Evolutionary conservation across 2,113 vertebrate genomes (phyloP).

Genomic region (Siphamia tubifer): DNA sequence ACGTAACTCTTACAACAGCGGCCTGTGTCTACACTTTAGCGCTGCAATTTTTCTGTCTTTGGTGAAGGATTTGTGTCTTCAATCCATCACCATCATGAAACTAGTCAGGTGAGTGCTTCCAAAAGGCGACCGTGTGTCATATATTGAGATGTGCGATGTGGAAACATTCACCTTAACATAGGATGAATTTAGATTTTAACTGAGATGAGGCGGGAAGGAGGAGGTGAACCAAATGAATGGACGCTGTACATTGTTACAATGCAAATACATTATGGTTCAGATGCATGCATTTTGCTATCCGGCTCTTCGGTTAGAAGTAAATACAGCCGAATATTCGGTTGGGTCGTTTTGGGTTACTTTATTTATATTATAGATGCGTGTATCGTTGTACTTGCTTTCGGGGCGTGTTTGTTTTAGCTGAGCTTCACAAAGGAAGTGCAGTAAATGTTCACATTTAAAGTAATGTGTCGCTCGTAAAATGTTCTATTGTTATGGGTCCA

Average conservation of each 20-base stretch:
- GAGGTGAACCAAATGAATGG: conserved; percentile 50
- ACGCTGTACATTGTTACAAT: background rate
- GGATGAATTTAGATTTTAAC: conserved; percentile 73
- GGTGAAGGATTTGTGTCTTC: conserved; percentile 64
- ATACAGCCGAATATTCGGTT: background rate
- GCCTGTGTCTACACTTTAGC: conserved; percentile 42
- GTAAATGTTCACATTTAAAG: too few species aligned
- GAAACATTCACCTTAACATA: rapidly evolving
- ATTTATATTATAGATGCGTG: too few species aligned
- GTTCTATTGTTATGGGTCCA: too few species aligned
- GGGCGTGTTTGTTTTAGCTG: background rate
- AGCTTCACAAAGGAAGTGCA: background rate
- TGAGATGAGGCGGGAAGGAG: conserved; percentile 74
- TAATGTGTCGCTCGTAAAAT: background rate
- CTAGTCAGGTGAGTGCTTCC: conserved; percentile 74
- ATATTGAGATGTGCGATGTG: rapidly evolving
- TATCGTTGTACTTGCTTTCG: too few species aligned
- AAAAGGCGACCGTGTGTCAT: rapidly evolving
- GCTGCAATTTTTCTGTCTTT: conserved; percentile 70
- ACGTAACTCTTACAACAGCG: conserved; percentile 47
- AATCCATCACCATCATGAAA: conserved; percentile 79
- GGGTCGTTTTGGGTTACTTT: too few species aligned
- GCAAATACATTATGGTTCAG: too few species aligned
- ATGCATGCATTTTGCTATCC: rapidly evolving
- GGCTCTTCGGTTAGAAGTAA: rapidly evolving